Conservation (phyloP, 2,797 vertebrate species). For the Rachycentron canadum region DNA sequence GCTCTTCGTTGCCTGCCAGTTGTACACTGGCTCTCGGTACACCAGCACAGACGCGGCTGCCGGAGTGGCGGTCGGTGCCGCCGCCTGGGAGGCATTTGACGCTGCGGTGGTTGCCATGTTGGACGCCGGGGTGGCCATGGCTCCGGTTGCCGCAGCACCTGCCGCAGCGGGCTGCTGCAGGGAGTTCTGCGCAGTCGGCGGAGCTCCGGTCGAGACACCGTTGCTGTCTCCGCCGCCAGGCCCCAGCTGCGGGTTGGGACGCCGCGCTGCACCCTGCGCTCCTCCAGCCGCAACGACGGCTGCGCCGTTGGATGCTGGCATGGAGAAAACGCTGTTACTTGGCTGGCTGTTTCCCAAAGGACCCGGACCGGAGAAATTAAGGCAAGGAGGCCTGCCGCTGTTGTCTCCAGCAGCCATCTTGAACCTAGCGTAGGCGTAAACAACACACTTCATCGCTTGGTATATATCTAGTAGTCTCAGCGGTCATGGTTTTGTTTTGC, state of each 20-base stretch:
- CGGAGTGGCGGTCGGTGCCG: constrained; percentile 76
- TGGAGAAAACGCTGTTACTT: constrained; percentile 86
- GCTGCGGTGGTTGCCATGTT: constrained; percentile 82
- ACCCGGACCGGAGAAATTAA: constrained; percentile 84
- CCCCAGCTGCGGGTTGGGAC: constrained; percentile 87
- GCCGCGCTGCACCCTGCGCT: constrained; percentile 79
- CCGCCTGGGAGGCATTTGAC: constrained; percentile 74
- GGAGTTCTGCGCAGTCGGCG: constrained; percentile 84
- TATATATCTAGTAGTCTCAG: constrained; percentile 40
- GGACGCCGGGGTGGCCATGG: constrained; percentile 81
- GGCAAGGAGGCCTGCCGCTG: constrained; percentile 88
- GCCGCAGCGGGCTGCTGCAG: constrained; percentile 83
- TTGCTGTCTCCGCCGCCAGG: constrained; percentile 85
- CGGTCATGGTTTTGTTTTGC: not conserved
- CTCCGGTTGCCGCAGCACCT: constrained; percentile 77
- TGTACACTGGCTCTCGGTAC: constrained; percentile 87
- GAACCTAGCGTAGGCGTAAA: constrained; percentile 82
- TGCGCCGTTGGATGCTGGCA: constrained; percentile 82
- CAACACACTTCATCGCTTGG: constrained; percentile 69
- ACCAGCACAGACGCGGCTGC: constrained; percentile 86
- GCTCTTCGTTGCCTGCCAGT: constrained; percentile 89
- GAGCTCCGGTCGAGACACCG: constrained; percentile 81
- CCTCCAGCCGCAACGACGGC: constrained; percentile 73
- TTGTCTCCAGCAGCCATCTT: constrained; percentile 93
- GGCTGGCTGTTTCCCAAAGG: constrained; percentile 87